Percentiles rank a stretch among this genome's conserved stretches.
These are phyloP conservation scores for Trichosurus vulpecula DNA, from an alignment of 2,797 vertebrate species.

Conservation along the genomic window DNA sequence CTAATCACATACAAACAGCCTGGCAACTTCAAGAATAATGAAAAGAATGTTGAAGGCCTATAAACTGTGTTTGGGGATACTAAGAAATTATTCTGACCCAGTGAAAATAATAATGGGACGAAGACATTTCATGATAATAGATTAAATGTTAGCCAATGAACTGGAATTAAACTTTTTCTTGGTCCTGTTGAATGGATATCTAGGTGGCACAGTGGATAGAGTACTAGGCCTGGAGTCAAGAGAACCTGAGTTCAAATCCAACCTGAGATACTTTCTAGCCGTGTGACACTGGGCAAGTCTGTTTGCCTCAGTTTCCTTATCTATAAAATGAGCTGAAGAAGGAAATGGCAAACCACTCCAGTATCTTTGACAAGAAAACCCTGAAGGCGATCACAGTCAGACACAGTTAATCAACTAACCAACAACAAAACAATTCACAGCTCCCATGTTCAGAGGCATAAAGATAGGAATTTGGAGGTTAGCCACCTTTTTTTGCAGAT, in stretches of 20 bases:
- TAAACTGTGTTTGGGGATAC: neutral
- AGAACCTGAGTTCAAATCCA: neutral
- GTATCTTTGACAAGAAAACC: neutral
- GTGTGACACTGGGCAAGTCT: neutral
- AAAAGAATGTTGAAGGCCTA: neutral
- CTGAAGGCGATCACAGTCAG: neutral
- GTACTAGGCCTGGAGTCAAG: neutral
- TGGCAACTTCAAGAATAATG: neutral
- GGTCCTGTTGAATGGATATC: neutral
- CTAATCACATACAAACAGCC: neutral
- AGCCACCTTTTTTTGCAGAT: neutral
- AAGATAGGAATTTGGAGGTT: neutral
- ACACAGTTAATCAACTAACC: neutral
- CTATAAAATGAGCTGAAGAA: neutral
- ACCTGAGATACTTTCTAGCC: neutral
- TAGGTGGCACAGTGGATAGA: neutral
- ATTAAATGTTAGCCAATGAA: neutral
- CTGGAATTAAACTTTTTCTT: neutral
- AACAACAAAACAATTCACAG: neutral
- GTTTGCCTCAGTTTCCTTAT: neutral
- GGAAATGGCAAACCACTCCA: neutral
- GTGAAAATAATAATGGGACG: neutral
- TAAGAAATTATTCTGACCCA: neutral
- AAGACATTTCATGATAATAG: neutral
- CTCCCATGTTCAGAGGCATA: neutral